Evolutionary conservation across 2,113 vertebrate species (phyloP), one percentile per base, ranked within the genome.

Genomic region (Sporophila hypoxantha): DNA sequence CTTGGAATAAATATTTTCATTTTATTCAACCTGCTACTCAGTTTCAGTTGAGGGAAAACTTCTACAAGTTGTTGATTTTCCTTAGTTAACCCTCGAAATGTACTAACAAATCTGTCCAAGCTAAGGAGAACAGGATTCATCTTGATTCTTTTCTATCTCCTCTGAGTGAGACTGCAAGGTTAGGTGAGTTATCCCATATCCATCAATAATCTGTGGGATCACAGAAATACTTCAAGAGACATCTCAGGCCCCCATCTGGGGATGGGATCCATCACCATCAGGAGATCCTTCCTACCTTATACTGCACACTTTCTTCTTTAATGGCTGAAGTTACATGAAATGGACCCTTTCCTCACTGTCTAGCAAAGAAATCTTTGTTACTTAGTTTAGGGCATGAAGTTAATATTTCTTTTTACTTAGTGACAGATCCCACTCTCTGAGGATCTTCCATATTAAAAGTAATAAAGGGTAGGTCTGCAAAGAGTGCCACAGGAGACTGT

Each of bases 1-100:
- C 74, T 93, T 76, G 44, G 52, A 94, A 83, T 77, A 88, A 95
- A 80, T 83, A 77, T 85, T 91, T 92, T 87, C 12, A 32, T 92
- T 89, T 87, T 88, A 60, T 89, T 92, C 82, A 77, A 71, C 80
- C 62, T 83, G 41, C 53, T 89, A 69, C 20, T 79, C 69, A 53
- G 18, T 82, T 94, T 85, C 53, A 68, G 21, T 37, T 89, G 69
- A 91, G 66, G 29, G 65, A 77, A 61, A 88, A 53, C 37, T 74
- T 91, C 8, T 61, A 36, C 69, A 76, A 85, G 80, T 88, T 85
- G 32, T 91, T 87, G 2, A 3, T 81, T 94, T 94, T 82, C 74
- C 88, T 84, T 57, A 76, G 50, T 78, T 87, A 78, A 75, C 60
- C 41, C 34, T 85, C 67, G 70, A 71, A 89, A 80, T 59, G 23